Evolutionary conservation across 2,113 vertebrate species (phyloP).

Genomic region (Brevimyrus niger): DNA sequence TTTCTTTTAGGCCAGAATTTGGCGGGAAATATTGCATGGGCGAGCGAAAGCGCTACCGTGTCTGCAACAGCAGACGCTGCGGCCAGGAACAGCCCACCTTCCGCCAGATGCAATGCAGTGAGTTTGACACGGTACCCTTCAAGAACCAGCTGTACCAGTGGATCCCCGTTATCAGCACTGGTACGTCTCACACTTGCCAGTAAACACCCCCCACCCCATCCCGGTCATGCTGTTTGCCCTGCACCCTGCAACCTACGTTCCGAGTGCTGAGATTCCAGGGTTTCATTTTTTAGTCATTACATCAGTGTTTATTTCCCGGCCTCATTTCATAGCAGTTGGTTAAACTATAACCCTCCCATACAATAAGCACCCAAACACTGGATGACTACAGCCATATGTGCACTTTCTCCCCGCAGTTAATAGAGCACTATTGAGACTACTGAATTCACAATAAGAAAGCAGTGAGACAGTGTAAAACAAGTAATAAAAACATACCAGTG

Average conservation of each 20-base stretch:
- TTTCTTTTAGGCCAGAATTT: slow-evolving; percentile 74
- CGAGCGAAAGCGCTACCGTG: slow-evolving; percentile 82
- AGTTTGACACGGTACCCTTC: slow-evolving; percentile 90
- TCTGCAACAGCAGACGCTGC: slow-evolving; percentile 79
- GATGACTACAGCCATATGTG: not conserved
- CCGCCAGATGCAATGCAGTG: slow-evolving; percentile 95
- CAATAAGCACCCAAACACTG: not conserved
- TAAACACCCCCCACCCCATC: not conserved
- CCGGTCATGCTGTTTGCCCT: not conserved
- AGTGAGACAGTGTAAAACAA: not conserved
- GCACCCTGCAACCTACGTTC: not conserved
- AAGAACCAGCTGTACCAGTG: slow-evolving; percentile 85
- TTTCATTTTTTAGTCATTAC: not conserved
- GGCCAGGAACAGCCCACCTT: slow-evolving; percentile 66
- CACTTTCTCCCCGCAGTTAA: not conserved
- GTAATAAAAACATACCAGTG: not conserved
- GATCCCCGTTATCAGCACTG: slow-evolving; percentile 73
- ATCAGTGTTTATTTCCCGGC: not conserved
- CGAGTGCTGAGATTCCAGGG: not conserved
- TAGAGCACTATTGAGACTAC: not conserved
- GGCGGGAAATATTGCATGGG: slow-evolving; percentile 94
- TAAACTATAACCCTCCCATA: not conserved
- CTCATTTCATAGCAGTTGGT: not conserved
- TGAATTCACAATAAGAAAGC: not conserved
- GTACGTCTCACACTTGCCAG: slow-evolving; percentile 47